Percentiles rank a stretch among this genome's conserved stretches.
Conservation (phyloP, 2,888 invertebrate genomes). For the Noctua comes region DNA sequence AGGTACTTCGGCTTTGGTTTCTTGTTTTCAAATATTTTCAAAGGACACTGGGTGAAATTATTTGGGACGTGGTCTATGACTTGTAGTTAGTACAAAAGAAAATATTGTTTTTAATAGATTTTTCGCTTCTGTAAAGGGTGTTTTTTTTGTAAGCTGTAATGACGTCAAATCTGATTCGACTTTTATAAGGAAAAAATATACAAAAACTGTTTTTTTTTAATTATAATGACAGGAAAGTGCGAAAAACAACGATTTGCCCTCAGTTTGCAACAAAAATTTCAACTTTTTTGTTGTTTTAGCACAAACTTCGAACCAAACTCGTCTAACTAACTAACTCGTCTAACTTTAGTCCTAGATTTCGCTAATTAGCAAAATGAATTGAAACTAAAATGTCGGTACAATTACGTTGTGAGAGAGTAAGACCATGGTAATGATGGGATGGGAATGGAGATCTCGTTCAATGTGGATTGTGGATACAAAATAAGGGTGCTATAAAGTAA, state of each 20-base stretch:
- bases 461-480: conserved; percentile 21
- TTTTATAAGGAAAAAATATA: background rate
- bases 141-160: background rate
- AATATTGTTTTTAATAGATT: too few relatives aligned
- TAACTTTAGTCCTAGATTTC: background rate
- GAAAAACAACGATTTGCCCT: too few relatives aligned
- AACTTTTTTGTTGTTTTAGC: background rate
- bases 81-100: background rate
- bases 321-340: too few relatives aligned
- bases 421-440: conserved; percentile 24
- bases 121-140: background rate
- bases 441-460: conserved; percentile 27
- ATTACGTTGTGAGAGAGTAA: conserved; percentile 20
- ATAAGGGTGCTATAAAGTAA: conserved; percentile 35
- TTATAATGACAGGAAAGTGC: background rate
- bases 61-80: background rate
- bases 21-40: background rate
- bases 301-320: background rate
- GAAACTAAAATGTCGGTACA: background rate
- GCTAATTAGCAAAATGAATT: background rate
- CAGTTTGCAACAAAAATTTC: too few relatives aligned
- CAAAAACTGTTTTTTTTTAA: background rate
- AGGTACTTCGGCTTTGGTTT: background rate
- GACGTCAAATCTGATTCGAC: background rate
- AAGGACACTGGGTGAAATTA: background rate